phyloP scores from a whole-genome alignment of 1,140 invertebrate species.

The Trichogramma pretiosum region DNA sequence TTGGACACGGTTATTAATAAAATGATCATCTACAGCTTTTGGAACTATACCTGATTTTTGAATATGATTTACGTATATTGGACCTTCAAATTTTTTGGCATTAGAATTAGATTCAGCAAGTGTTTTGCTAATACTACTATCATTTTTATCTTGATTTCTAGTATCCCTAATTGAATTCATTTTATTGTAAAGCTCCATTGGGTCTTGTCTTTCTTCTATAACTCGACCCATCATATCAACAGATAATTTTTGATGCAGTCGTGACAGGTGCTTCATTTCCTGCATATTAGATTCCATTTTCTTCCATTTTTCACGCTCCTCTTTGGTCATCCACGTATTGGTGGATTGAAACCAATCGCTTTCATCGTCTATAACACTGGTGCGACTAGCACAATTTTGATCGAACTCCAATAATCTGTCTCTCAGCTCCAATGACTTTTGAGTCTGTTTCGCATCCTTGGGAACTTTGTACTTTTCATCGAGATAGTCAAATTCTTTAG shows the following conservation, averaged over 20 bases:
- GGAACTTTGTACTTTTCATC: neutral
- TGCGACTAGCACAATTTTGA: constrained; percentile 58
- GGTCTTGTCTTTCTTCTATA: constrained; percentile 37
- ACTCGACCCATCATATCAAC: constrained; percentile 76
- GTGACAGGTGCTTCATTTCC: constrained; percentile 61
- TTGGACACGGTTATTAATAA: constrained; percentile 51
- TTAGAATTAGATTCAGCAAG: too few species aligned
- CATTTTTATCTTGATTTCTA: constrained; percentile 1
- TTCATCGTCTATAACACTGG: constrained; percentile 90
- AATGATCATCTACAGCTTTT: neutral
- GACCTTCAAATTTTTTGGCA: neutral
- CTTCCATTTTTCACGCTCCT: constrained; percentile 59
- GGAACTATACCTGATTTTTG: neutral
- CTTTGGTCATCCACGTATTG: constrained; percentile 70
- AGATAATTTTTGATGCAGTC: constrained; percentile 58
- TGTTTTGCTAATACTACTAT: neutral
- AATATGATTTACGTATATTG: constrained; percentile 3
- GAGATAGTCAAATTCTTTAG: neutral
- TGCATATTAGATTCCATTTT: constrained; percentile 63
- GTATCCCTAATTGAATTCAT: constrained; percentile 19
- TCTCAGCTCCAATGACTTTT: constrained; percentile 7
- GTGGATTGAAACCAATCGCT: constrained; percentile 83
- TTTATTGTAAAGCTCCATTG: constrained; percentile 18
- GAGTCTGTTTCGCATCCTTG: constrained; percentile 54
- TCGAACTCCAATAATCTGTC: constrained; percentile 15